phyloP scores from a whole-genome alignment of 2,113 vertebrate genomes.

The Caretta caretta region DNA sequence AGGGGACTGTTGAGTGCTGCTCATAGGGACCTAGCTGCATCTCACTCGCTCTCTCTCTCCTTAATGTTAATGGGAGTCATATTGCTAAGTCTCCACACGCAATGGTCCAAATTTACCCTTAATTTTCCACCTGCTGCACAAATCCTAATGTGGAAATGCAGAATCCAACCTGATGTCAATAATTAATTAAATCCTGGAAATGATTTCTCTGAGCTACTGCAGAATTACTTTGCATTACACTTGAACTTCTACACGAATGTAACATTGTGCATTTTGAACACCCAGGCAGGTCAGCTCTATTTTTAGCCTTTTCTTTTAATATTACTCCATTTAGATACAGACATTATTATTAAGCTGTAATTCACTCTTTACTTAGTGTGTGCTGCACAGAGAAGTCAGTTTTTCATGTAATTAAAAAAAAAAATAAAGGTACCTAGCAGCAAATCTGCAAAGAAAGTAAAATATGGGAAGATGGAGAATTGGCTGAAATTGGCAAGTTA shows the following conservation, averaged over 20 bases:
- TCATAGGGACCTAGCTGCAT: accelerated
- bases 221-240: accelerated
- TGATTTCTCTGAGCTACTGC: accelerated
- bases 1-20: neutral
- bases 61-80: accelerated
- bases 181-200: neutral
- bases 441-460: neutral
- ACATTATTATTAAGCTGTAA: neutral
- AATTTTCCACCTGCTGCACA: neutral
- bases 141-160: neutral
- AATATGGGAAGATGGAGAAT: accelerated
- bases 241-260: accelerated
- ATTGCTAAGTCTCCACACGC: accelerated
- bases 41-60: accelerated
- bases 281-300: accelerated
- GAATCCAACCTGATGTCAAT: neutral
- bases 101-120: neutral
- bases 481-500: neutral
- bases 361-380: accelerated
- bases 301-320: neutral
- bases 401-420: neutral
- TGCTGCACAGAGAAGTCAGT: neutral
- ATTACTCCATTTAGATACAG: accelerated
- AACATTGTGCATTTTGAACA: accelerated
- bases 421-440: no score